Percentiles rank a stretch among this genome's conserved stretches.
Conservation (phyloP, 2,113 vertebrate species). For the Hemicordylus capensis region DNA sequence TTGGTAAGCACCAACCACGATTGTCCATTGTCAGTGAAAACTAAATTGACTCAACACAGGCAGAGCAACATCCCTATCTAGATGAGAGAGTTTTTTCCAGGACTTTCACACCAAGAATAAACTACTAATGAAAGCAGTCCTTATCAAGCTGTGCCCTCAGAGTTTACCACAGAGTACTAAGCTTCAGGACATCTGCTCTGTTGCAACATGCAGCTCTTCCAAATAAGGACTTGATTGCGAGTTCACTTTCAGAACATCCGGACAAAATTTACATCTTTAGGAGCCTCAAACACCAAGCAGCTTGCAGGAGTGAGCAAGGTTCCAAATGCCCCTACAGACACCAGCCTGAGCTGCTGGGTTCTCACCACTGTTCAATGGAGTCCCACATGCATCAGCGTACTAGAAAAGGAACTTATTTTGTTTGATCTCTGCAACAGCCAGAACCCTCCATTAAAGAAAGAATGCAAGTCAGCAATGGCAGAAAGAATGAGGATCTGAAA, state of each 20-base stretch:
- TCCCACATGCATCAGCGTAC: not conserved
- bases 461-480: not conserved
- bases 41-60: not conserved
- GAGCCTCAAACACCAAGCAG: not conserved
- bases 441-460: not conserved
- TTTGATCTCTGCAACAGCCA: not conserved
- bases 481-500: not conserved
- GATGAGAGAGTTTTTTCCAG: not conserved
- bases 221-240: not conserved
- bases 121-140: not conserved
- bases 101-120: not conserved
- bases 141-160: not conserved
- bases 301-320: not conserved
- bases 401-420: not conserved
- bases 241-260: too few species aligned
- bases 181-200: not conserved
- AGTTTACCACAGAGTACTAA: not conserved
- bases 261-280: not conserved
- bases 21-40: not conserved
- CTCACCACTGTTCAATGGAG: not conserved
- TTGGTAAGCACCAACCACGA: not conserved
- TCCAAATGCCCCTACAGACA: not conserved
- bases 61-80: not conserved
- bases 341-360: not conserved
- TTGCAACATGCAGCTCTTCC: not conserved